phyloP scores from a whole-genome alignment of 2,113 vertebrate species.

The Apaloderma vittatum region DNA sequence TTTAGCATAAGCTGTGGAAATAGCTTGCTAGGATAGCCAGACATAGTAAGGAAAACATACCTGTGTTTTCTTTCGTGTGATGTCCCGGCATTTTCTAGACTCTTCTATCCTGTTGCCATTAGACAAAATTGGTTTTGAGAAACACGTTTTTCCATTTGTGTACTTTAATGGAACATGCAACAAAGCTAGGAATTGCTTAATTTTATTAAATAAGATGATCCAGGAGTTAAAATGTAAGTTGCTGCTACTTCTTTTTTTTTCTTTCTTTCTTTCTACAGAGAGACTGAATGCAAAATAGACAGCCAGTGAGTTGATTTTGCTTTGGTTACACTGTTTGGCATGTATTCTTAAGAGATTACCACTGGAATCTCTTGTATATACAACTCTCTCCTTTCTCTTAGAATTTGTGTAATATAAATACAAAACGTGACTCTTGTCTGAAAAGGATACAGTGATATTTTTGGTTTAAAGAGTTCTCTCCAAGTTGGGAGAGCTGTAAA shows the following conservation, averaged over 20 bases:
- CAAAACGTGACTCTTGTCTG: not conserved
- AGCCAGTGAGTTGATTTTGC: not conserved
- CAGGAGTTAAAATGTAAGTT: not conserved
- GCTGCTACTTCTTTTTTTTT: not conserved
- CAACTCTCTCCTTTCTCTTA: not conserved
- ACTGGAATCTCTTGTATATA: not conserved
- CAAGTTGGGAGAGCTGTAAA: not conserved
- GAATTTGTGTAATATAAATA: not conserved
- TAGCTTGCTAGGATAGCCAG: not conserved
- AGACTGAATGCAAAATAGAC: not conserved
- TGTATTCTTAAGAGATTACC: slow-evolving; percentile 1
- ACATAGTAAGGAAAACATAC: not conserved
- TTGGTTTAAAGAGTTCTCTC: not conserved
- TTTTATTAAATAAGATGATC: not conserved
- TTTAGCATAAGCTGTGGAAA: not conserved
- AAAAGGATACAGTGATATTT: not conserved
- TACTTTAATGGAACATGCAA: not conserved
- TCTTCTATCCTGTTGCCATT: not conserved
- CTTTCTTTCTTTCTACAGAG: not conserved
- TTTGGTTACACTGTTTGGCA: not conserved
- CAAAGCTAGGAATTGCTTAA: not conserved
- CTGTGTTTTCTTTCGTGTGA: not conserved
- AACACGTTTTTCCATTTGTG: not conserved
- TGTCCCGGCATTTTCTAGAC: not conserved
- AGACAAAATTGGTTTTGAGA: not conserved